Evolutionary conservation across 2,888 invertebrate species (phyloP).

Genomic region (Helleia helle): DNA sequence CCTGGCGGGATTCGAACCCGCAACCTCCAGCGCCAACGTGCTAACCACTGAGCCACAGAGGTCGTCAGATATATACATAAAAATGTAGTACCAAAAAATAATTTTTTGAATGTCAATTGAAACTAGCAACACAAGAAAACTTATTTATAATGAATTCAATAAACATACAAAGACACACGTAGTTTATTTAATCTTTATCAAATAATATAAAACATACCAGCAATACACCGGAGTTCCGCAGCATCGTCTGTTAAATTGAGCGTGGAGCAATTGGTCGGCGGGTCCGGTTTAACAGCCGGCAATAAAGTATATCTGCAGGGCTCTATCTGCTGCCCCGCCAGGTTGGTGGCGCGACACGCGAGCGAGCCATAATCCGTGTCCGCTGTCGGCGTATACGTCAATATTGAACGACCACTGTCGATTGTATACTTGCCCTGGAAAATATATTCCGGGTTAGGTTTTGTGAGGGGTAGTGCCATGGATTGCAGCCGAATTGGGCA

Average conservation of each 20-base stretch:
- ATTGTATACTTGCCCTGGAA: slow-evolving; percentile 70
- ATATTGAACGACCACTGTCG: slow-evolving; percentile 75
- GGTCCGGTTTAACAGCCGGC: slow-evolving; percentile 84
- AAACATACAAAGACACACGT: no score
- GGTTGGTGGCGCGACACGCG: slow-evolving; percentile 82
- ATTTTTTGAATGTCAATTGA: no score
- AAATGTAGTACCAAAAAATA: no score
- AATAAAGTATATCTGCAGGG: slow-evolving; percentile 85
- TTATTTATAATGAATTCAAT: no score
- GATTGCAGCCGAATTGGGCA: no score
- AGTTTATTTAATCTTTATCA: no score
- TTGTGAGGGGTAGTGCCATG: no score
- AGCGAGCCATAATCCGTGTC: slow-evolving; percentile 85
- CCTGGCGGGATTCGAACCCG: no score
- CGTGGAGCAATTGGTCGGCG: slow-evolving; percentile 84
- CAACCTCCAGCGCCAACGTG: no score
- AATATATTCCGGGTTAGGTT: slow-evolving; percentile 11
- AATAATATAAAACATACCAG: slow-evolving; percentile 45
- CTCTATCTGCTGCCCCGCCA: slow-evolving; percentile 80
- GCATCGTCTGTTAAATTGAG: slow-evolving; percentile 86
- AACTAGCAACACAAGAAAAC: no score
- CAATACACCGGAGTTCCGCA: slow-evolving; percentile 80
- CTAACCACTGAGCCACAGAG: no score
- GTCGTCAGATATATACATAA: no score
- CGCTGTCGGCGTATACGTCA: slow-evolving; percentile 83